Conservation (phyloP, 2,797 vertebrate genomes). For the Phoxinus dragarum region DNA sequence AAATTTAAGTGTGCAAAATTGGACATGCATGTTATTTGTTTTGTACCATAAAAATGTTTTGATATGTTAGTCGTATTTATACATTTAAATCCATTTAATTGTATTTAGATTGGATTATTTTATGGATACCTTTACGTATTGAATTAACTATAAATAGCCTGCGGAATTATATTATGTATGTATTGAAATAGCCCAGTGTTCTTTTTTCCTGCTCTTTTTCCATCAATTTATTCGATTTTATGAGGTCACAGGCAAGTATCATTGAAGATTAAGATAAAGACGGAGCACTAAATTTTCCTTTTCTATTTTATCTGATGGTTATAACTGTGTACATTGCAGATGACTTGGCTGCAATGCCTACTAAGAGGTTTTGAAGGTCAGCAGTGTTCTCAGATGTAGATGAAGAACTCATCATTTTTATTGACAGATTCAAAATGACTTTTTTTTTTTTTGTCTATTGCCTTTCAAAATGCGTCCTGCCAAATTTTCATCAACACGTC, state of each 20-base stretch:
- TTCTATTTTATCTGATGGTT: slow-evolving; percentile 26
- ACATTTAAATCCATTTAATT: not conserved
- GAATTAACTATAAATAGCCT: not conserved
- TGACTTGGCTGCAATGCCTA: slow-evolving; percentile 22
- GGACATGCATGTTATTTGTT: not conserved
- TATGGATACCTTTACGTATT: not conserved
- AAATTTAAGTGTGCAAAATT: not conserved
- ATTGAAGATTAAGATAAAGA: slow-evolving; percentile 1
- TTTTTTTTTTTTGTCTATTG: not conserved
- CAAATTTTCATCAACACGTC: slow-evolving; percentile 39
- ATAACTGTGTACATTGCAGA: slow-evolving; percentile 18
- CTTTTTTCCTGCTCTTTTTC: not conserved
- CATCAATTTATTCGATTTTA: not conserved
- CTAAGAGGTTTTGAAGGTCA: slow-evolving; percentile 34
- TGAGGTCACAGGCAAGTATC: slow-evolving; percentile 36
- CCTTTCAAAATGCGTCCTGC: slow-evolving; percentile 17
- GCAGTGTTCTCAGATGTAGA: slow-evolving; percentile 28
- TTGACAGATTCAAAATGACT: slow-evolving; percentile 33
- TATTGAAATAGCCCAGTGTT: not conserved
- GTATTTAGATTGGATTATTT: not conserved
- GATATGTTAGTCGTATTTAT: not conserved
- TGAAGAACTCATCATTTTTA: slow-evolving; percentile 33
- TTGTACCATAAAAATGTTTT: not conserved
- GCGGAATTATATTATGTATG: too few species aligned
- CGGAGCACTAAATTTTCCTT: slow-evolving; percentile 1